Evolutionary conservation across 2,888 invertebrate genomes (phyloP).

Genomic region (Bombylius discolor): DNA sequence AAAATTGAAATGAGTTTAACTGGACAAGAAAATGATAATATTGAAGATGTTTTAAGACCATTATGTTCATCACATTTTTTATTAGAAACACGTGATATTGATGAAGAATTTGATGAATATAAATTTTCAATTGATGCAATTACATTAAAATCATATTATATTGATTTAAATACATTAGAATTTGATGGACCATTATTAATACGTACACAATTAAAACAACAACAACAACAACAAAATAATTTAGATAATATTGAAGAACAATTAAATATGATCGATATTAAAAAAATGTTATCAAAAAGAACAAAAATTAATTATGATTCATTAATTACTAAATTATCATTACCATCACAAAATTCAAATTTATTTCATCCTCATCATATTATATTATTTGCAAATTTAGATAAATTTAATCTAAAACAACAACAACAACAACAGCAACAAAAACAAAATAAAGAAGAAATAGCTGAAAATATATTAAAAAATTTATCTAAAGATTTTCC

Average conservation of each 20-base stretch:
- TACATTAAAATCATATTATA: conserved; percentile 44
- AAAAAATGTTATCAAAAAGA: conserved; percentile 40
- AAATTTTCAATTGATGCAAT: conserved; percentile 43
- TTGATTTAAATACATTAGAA: conserved; percentile 47
- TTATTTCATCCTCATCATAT: too few species aligned
- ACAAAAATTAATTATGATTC: conserved; percentile 34
- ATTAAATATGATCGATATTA: conserved; percentile 40
- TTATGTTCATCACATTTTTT: conserved; percentile 41
- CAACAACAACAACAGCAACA: too few species aligned
- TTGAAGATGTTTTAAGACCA: conserved; percentile 36
- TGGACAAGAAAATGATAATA: conserved; percentile 40
- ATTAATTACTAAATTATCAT: conserved; percentile 33
- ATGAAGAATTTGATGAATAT: conserved; percentile 49
- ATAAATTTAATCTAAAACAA: too few species aligned
- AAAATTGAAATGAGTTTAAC: conserved; percentile 56
- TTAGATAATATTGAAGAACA: conserved; percentile 24
- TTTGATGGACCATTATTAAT: conserved; percentile 48
- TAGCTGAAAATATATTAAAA: conserved; percentile 36
- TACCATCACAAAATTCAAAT: too few species aligned
- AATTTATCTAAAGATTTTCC: conserved; percentile 36
- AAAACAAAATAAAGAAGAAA: conserved; percentile 20
- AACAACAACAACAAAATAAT: too few species aligned
- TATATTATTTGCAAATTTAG: too few species aligned
- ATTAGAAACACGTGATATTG: conserved; percentile 49
- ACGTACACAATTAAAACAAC: conserved; percentile 22